Conservation (phyloP, 1,140 invertebrate species). For the Trialeurodes vaporariorum region DNA sequence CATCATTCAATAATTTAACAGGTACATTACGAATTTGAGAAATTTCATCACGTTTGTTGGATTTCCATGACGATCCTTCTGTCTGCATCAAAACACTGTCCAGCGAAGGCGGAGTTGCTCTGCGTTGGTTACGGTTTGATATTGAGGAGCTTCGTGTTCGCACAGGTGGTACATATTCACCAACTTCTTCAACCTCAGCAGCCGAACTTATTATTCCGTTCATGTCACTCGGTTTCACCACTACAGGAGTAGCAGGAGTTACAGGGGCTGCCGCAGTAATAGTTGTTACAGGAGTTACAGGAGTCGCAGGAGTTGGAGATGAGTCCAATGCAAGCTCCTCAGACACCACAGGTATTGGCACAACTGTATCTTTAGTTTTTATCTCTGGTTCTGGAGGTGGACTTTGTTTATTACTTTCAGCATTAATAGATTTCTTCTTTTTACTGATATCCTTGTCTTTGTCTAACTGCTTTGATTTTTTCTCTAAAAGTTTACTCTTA, state of each 20-base stretch:
- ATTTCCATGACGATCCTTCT: neutral
- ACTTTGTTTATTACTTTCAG: neutral
- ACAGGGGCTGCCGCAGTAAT: neutral
- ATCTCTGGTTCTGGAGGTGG: neutral
- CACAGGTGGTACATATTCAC: slow-evolving; percentile 4
- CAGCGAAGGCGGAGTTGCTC: slow-evolving; percentile 27
- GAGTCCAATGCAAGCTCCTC: too few relatives aligned
- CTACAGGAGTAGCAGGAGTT: neutral
- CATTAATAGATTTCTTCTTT: neutral
- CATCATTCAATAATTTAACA: neutral
- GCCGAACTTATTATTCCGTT: neutral
- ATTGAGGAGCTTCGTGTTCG: slow-evolving; percentile 25
- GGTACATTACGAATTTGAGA: neutral
- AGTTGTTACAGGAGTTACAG: slow-evolving; percentile 6
- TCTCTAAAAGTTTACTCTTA: neutral
- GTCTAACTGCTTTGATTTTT: neutral
- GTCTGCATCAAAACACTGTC: slow-evolving; percentile 15
- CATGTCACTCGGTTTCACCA: neutral
- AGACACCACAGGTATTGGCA: neutral
- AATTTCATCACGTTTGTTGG: neutral
- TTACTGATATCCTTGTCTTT: neutral
- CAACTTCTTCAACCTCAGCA: slow-evolving; percentile 13
- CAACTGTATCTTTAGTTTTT: neutral
- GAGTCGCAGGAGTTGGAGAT: slow-evolving; percentile 1
- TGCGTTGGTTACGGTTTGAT: slow-evolving; percentile 26